Base-by-base conservation (phyloP, 2,888 invertebrate genomes). In the Mimas tiliae region DNA sequence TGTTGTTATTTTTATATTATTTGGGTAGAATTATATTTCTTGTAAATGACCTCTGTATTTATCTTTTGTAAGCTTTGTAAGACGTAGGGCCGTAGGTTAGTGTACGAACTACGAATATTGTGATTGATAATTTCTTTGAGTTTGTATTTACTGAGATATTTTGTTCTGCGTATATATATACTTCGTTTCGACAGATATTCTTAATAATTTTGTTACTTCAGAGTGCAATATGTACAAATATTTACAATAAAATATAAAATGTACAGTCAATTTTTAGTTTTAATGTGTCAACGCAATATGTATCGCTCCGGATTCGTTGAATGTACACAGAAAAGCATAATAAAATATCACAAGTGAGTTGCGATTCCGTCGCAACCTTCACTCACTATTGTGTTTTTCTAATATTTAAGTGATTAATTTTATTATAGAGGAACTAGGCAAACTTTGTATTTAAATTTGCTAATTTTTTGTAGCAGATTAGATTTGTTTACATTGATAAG, bases 171-270 rank as follows among this genome's bases (percentile, higher is more conserved):
- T 87, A 86, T 88, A 84, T 87, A 38, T 38, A 86, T 86, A 88
- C 84, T 91, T 89, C 88, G 86, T 89, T 90, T 90, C 84, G 87
- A 89, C 87, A 88, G 82, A 88, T 87, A 82, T 88, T 88, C 86
- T 88, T 87, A 90, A 89, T 87, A 87, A 88, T 89, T 85, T 93
- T 90, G 91, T 93, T 92, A 92, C 89, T 93, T 93, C 93, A 94
- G 95, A 95, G 95, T 95, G 95, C 95, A 95, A 95, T 95, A 95
- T 95, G 95, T 95, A 95, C 95, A 95, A 95, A 95, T 95, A 95
- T 95, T 95, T 93, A 93, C 93, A 93, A 87, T 86, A 83, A 94
- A 90, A 89, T 90, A 90, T 91, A 27, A 87, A 86, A 81, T 93
- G 93, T 93, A 93, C 93, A 93, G 93, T 93, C 85, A 91, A 83